phyloP scores from a whole-genome alignment of 2,113 vertebrate genomes.

The Nerophis ophidion region DNA sequence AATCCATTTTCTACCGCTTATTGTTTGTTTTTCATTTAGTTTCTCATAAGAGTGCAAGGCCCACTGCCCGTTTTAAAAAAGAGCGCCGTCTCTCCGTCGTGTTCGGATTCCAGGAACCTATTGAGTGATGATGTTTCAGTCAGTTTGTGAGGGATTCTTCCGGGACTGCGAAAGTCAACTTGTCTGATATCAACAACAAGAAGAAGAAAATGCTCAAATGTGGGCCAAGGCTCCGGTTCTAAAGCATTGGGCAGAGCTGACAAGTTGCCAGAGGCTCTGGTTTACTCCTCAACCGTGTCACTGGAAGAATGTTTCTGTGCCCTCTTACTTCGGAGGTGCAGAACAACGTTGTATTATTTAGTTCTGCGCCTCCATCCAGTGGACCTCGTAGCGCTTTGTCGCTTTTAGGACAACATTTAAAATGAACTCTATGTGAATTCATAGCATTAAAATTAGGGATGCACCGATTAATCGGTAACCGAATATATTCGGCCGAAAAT shows the following conservation, averaged over 20 bases:
- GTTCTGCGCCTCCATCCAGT: neutral
- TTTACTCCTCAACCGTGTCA: slow-evolving; percentile 28
- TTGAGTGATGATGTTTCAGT: slow-evolving; percentile 2
- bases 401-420: neutral
- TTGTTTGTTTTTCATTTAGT: slow-evolving; percentile 16
- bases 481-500: too few species aligned
- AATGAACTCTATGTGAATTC: too few species aligned
- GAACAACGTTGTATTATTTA: slow-evolving; percentile 1
- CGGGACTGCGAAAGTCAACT: slow-evolving; percentile 9
- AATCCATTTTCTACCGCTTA: too few species aligned
- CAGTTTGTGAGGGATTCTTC: slow-evolving; percentile 9
- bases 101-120: slow-evolving; percentile 5
- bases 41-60: slow-evolving; percentile 18
- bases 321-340: slow-evolving; percentile 20
- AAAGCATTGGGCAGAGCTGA: slow-evolving; percentile 18
- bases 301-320: slow-evolving; percentile 18
- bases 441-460: too few species aligned
- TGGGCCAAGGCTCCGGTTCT: slow-evolving; percentile 24
- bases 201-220: slow-evolving; percentile 9
- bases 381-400: neutral
- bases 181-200: slow-evolving; percentile 8
- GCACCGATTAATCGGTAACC: too few species aligned
- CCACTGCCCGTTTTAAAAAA: slow-evolving; percentile 14
- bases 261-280: slow-evolving; percentile 36
- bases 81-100: slow-evolving; percentile 7